A percentile compares a stretch with the other conserved stretches of the same genome.
Evolutionary conservation across 1,140 invertebrate genomes (phyloP).

Genomic region (Tetramorium alpestre): DNA sequence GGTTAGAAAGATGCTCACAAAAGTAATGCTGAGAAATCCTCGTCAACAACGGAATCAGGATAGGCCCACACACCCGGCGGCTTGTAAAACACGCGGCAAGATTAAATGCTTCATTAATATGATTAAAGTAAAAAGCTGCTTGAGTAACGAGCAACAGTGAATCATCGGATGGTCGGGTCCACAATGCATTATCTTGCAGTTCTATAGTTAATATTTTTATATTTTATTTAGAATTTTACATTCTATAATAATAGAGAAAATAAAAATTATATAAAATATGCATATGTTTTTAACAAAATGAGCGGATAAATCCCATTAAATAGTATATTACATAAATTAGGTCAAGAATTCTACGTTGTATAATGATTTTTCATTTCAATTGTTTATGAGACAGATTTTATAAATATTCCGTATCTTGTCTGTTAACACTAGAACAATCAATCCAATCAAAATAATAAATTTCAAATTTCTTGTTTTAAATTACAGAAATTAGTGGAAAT

Average conservation of each 20-base stretch:
- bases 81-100: slow-evolving; percentile 85
- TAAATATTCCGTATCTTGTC: background rate
- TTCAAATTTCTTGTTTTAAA: too few relatives aligned
- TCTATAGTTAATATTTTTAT: slow-evolving; percentile 15
- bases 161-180: slow-evolving; percentile 76
- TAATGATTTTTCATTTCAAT: background rate
- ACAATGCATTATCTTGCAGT: background rate
- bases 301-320: background rate
- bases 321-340: background rate
- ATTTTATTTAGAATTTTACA: slow-evolving; percentile 16
- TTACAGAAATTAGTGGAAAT: too few relatives aligned
- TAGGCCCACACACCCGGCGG: slow-evolving; percentile 82
- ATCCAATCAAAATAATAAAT: too few relatives aligned
- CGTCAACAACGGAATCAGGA: slow-evolving; percentile 79
- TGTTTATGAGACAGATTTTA: background rate
- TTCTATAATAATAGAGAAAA: background rate
- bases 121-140: slow-evolving; percentile 85
- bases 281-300: background rate
- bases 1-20: slow-evolving; percentile 60
- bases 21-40: slow-evolving; percentile 75
- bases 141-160: slow-evolving; percentile 84
- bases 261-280: background rate
- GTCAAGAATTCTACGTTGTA: background rate
- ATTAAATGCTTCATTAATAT: slow-evolving; percentile 86
- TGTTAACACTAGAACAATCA: background rate